Percentiles rank a stretch among this genome's conserved stretches.
Evolutionary conservation across 2,113 vertebrate species (phyloP).

Genomic region (Brachionichthys hirsutus): DNA sequence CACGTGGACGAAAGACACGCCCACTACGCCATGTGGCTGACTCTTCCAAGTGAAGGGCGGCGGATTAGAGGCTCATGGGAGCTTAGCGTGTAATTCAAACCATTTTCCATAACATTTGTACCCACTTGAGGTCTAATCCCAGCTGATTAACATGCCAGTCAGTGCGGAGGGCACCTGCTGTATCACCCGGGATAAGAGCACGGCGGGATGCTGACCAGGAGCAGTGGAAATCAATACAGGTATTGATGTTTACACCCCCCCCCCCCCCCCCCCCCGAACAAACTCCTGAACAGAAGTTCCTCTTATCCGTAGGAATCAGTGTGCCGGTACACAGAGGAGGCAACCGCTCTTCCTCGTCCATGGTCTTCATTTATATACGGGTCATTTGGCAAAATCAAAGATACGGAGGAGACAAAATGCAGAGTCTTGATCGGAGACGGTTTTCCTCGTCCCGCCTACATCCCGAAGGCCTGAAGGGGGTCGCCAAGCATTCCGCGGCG

Average conservation of each 20-base stretch:
- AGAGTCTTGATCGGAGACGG: conserved; percentile 7
- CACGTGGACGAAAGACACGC: conserved; percentile 20
- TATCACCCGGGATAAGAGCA: conserved; percentile 1
- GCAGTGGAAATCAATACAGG: conserved; percentile 5
- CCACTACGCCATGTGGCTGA: conserved; percentile 33
- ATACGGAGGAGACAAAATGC: neutral
- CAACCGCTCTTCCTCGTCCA: neutral
- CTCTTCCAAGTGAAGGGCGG: conserved; percentile 50
- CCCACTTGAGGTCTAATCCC: conserved; percentile 68
- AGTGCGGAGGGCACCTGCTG: conserved; percentile 57
- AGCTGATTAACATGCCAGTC: conserved; percentile 73
- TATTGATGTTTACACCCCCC: no score
- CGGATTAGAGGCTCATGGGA: conserved; percentile 53
- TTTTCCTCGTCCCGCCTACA: conserved; percentile 1
- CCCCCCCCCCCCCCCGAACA: no score
- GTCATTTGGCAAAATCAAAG: neutral
- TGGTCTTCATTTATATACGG: neutral
- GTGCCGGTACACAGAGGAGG: neutral
- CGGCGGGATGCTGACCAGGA: conserved; percentile 10
- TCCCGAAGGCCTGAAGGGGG: neutral
- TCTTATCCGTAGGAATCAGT: no score
- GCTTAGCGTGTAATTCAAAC: conserved; percentile 74
- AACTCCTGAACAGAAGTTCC: no score
- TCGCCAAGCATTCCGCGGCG: conserved; percentile 27
- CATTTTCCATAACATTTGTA: conserved; percentile 77